phyloP scores from a whole-genome alignment of 2,888 invertebrate genomes.

The Hylaea fasciaria region DNA sequence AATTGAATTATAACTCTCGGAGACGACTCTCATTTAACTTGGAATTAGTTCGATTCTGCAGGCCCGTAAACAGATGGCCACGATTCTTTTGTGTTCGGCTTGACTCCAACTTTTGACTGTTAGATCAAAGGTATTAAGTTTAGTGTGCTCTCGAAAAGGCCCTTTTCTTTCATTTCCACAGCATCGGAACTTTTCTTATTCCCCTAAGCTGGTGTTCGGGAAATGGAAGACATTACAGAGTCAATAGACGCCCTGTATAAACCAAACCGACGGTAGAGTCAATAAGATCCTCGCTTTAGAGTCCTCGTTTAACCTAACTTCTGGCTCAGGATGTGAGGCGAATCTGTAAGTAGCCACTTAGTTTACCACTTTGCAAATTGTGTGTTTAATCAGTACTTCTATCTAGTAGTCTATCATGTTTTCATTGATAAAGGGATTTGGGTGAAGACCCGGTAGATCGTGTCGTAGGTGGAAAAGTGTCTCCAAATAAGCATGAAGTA shows the following conservation, averaged over 20 bases:
- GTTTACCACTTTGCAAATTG: slow-evolving; percentile 56
- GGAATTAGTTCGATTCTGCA: slow-evolving; percentile 71
- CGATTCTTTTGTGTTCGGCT: slow-evolving; percentile 75
- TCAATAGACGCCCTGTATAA: slow-evolving; percentile 75
- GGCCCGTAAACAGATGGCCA: slow-evolving; percentile 71
- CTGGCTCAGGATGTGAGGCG: slow-evolving; percentile 63
- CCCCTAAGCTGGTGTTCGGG: slow-evolving; percentile 75
- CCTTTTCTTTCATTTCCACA: slow-evolving; percentile 74
- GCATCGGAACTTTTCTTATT: slow-evolving; percentile 80
- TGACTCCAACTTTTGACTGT: slow-evolving; percentile 75
- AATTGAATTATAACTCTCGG: slow-evolving; percentile 74
- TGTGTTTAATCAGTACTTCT: slow-evolving; percentile 59
- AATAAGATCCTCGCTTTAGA: slow-evolving; percentile 73
- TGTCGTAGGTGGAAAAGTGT: slow-evolving; percentile 33
- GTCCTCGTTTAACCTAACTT: slow-evolving; percentile 70
- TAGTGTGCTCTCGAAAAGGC: slow-evolving; percentile 69
- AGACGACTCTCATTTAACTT: slow-evolving; percentile 77
- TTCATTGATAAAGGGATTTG: slow-evolving; percentile 37
- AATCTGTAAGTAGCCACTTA: slow-evolving; percentile 57
- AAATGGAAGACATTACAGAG: slow-evolving; percentile 82
- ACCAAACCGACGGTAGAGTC: slow-evolving; percentile 68
- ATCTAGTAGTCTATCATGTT: slow-evolving; percentile 33
- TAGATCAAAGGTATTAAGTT: slow-evolving; percentile 81
- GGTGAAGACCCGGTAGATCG: slow-evolving; percentile 22
- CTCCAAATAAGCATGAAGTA: slow-evolving; percentile 42